A percentile compares a stretch with the other conserved stretches of the same genome.
These are phyloP conservation scores for Acronicta psi DNA, from an alignment of 2,888 invertebrate species.

Conservation along the genomic window DNA sequence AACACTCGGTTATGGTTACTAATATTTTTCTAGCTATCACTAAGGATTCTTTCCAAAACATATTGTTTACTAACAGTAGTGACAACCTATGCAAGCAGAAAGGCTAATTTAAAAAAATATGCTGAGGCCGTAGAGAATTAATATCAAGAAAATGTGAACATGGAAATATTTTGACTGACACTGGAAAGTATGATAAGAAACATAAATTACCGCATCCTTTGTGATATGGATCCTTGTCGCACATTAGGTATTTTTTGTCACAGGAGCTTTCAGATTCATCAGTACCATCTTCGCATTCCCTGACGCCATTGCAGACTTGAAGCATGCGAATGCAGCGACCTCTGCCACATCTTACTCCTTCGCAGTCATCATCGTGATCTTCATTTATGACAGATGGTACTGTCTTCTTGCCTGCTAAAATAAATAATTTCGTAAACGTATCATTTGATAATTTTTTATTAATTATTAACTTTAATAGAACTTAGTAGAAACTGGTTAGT, in stretches of 20 bases:
- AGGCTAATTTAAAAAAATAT: too few relatives aligned
- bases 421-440: background rate
- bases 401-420: conserved; percentile 46
- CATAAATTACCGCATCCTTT: conserved; percentile 75
- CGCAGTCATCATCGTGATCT: conserved; percentile 76
- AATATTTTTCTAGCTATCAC: too few relatives aligned
- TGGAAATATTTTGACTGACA: too few relatives aligned
- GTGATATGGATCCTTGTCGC: conserved; percentile 70
- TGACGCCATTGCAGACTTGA: conserved; percentile 91
- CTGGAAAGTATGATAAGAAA: too few relatives aligned
- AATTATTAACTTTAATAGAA: background rate
- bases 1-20: too few relatives aligned
- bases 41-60: too few relatives aligned
- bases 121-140: too few relatives aligned
- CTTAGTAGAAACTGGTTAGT: background rate
- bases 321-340: conserved; percentile 90
- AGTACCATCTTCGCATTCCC: conserved; percentile 91
- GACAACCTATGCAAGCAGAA: too few relatives aligned
- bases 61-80: too few relatives aligned
- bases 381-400: conserved; percentile 33
- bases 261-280: conserved; percentile 90
- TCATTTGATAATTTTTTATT: background rate
- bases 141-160: too few relatives aligned
- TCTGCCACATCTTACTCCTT: conserved; percentile 91
- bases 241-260: conserved; percentile 68